phyloP scores from a whole-genome alignment of 2,888 invertebrate species.

The Sialis lutaria region DNA sequence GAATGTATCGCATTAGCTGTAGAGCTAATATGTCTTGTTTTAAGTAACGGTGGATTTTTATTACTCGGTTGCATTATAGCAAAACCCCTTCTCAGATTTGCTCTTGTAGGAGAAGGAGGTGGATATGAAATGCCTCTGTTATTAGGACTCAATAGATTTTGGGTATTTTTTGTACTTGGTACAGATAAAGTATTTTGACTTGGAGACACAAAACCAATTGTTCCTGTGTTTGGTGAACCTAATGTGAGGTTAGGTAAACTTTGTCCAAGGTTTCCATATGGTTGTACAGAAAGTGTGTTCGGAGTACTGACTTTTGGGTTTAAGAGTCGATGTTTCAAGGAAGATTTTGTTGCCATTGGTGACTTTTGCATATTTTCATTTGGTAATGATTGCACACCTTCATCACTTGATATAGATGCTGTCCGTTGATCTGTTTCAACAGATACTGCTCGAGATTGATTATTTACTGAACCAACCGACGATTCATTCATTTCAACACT shows the following conservation, averaged over 20 bases:
- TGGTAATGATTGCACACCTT: slow-evolving; percentile 30
- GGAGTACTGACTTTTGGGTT: slow-evolving; percentile 31
- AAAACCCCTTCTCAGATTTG: slow-evolving; percentile 43
- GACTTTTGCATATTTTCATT: slow-evolving; percentile 28
- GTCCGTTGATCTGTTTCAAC: slow-evolving; percentile 43
- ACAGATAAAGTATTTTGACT: slow-evolving; percentile 35
- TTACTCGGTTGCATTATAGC: slow-evolving; percentile 52
- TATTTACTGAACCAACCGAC: slow-evolving; percentile 27
- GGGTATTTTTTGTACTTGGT: slow-evolving; percentile 26
- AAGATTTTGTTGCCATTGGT: slow-evolving; percentile 22
- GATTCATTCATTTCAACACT: slow-evolving; percentile 49
- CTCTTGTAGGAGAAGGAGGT: slow-evolving; percentile 58
- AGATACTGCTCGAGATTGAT: slow-evolving; percentile 33
- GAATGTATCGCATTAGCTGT: slow-evolving; percentile 16
- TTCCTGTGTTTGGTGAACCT: slow-evolving; percentile 24
- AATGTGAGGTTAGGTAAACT: slow-evolving; percentile 60
- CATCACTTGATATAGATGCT: slow-evolving; percentile 46
- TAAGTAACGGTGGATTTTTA: slow-evolving; percentile 65
- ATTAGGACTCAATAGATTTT: slow-evolving; percentile 34
- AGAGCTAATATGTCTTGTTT: slow-evolving; percentile 57
- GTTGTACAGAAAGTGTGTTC: slow-evolving; percentile 60
- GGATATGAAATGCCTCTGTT: slow-evolving; percentile 66
- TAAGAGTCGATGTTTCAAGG: slow-evolving; percentile 23
- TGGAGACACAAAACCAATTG: slow-evolving; percentile 19
- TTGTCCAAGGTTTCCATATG: slow-evolving; percentile 51